phyloP scores from a whole-genome alignment of 2,113 vertebrate species.

The Dicerorhinus sumatrensis region DNA sequence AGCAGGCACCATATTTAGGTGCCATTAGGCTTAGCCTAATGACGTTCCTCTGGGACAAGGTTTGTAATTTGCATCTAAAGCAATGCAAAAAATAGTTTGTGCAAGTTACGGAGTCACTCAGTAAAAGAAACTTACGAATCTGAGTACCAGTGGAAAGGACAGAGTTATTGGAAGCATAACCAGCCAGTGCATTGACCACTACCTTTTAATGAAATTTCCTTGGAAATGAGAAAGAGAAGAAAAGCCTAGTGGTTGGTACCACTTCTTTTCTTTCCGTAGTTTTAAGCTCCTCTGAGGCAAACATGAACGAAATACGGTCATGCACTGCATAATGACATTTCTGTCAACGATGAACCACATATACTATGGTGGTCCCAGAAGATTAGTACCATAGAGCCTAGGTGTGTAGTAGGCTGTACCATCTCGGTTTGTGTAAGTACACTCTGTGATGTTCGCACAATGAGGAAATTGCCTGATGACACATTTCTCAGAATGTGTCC shows the following conservation, averaged over 20 bases:
- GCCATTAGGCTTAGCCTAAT: neutral
- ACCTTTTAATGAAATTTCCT: neutral
- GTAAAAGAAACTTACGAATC: neutral
- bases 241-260: neutral
- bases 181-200: neutral
- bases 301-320: neutral
- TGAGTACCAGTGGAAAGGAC: neutral
- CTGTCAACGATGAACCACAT: no score
- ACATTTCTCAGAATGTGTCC: no score
- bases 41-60: neutral
- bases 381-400: no score
- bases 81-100: neutral
- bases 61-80: constrained; percentile 43
- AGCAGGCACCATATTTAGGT: neutral
- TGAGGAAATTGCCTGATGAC: no score
- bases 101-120: neutral
- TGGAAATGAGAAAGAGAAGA: neutral
- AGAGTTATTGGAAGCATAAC: neutral
- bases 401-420: no score
- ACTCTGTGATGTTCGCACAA: no score
- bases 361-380: no score
- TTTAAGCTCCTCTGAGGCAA: neutral
- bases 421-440: no score
- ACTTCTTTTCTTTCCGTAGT: neutral
- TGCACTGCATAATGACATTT: no score